These are phyloP conservation scores for Caracal caracal DNA, from an alignment of 2,113 vertebrate species.

Conservation along the genomic window DNA sequence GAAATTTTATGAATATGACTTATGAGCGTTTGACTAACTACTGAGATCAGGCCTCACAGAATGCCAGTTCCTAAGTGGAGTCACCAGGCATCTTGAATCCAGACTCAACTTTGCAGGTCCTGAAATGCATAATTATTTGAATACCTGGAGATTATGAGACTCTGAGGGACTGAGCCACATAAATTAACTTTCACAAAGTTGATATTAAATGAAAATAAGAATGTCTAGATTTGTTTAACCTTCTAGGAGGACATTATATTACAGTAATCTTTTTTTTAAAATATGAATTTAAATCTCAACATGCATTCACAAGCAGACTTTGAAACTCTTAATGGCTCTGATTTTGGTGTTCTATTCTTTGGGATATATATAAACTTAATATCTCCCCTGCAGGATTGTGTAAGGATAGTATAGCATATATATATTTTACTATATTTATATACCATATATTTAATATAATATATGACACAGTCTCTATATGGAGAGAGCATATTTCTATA, in stretches of 20 bases:
- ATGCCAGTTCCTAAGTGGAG: neutral
- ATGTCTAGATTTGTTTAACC: conserved; percentile 20
- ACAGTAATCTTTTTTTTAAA: neutral
- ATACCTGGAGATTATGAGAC: neutral
- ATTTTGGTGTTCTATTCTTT: neutral
- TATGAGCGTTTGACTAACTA: neutral
- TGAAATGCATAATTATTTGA: neutral
- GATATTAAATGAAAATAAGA: conserved; percentile 40
- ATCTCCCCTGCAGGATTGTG: neutral
- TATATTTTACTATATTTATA: neutral
- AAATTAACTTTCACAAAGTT: conserved; percentile 25
- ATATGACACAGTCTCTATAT: neutral
- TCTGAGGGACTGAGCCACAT: neutral
- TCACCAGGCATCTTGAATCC: neutral
- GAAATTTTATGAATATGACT: neutral
- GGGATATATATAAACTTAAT: neutral
- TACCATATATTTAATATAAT: neutral
- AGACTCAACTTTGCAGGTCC: neutral
- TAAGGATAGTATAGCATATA: neutral
- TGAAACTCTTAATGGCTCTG: neutral
- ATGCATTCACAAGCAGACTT: neutral
- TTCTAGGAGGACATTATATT: neutral
- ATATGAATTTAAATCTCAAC: neutral
- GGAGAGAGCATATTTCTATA: neutral
- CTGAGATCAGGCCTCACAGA: neutral